Base-by-base conservation (phyloP, 2,113 vertebrate genomes). In the Condylura cristata region DNA sequence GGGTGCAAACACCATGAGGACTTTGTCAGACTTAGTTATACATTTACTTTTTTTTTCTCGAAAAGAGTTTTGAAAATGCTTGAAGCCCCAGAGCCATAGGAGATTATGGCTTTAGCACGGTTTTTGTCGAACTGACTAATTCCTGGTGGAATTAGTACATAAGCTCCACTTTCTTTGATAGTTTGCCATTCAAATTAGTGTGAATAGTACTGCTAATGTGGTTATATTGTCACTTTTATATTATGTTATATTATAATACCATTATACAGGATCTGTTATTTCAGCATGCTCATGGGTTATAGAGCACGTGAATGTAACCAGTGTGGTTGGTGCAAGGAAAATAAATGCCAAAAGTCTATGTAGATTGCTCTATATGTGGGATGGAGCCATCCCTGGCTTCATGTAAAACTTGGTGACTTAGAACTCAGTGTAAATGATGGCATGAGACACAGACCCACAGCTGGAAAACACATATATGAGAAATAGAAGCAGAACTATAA, bases 21-120 rank as follows among this genome's bases (percentile, higher is more conserved):
- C 61, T 94, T 85, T 79, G 56, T 92, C 11, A 22, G 30, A 86
- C 8, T 41, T 70, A 28, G 8, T 63, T 37, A 72, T 41, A 13
- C 41, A 37, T 72, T 92, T 80, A 28, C 5, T 72, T 91, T 72
- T 46, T 46, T 86, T 8, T 28, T 82, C 75, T 86, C 93, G 20
- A 60, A 92, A 66, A 86, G 56, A 20, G 68, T 72, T 82, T 81
- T 48, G 86, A 56, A 95, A 72, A 82, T 58, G 18, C 94, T 56
- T 65, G 56, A 82, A 63, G 37, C 48, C 63, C 4, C 56, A 70
- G 30, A 86, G 84, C 10, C 28, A 32, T 53, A 85, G 83, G 39
- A 89, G 16, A 79, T 51, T 39, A 80, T 13, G 30, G 1, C 60
- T 86, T 75, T 30, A 79, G 39, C 60, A 84, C 28, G 11, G 28